Evolutionary conservation across 2,113 vertebrate species (phyloP).

Genomic region (Holacanthus passer): DNA sequence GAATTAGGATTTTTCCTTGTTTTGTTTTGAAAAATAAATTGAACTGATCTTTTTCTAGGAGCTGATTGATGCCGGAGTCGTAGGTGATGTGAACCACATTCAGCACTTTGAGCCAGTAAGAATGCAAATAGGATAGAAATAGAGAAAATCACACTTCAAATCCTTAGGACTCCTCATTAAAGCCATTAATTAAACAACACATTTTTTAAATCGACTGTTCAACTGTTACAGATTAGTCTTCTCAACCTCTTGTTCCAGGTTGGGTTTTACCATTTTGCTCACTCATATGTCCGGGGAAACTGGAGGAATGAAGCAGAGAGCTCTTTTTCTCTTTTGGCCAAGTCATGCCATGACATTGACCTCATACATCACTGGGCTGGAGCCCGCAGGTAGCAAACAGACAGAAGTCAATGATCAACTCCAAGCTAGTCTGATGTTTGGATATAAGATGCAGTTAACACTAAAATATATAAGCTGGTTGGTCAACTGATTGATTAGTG

Average conservation of each 20-base stretch:
- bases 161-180: background rate
- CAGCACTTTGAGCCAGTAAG: constrained; percentile 89
- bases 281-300: constrained; percentile 89
- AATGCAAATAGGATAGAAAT: constrained; percentile 1
- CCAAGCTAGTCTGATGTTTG: background rate
- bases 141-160: background rate
- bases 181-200: background rate
- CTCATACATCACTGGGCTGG: constrained; percentile 88
- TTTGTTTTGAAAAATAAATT: background rate
- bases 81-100: constrained; percentile 89
- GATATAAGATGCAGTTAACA: background rate
- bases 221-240: background rate
- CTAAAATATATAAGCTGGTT: background rate
- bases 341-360: constrained; percentile 90
- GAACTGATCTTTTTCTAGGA: constrained; percentile 67
- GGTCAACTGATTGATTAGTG: background rate
- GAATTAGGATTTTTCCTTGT: background rate
- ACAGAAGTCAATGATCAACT: background rate
- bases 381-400: constrained; percentile 80
- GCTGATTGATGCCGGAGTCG: constrained; percentile 82
- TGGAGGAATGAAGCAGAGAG: constrained; percentile 89
- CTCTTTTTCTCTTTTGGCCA: constrained; percentile 87
- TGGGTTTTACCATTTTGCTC: constrained; percentile 89
- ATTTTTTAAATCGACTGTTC: background rate
- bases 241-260: constrained; percentile 77